phyloP scores from a whole-genome alignment of 2,888 invertebrate species.

The Cephus pulcher region DNA sequence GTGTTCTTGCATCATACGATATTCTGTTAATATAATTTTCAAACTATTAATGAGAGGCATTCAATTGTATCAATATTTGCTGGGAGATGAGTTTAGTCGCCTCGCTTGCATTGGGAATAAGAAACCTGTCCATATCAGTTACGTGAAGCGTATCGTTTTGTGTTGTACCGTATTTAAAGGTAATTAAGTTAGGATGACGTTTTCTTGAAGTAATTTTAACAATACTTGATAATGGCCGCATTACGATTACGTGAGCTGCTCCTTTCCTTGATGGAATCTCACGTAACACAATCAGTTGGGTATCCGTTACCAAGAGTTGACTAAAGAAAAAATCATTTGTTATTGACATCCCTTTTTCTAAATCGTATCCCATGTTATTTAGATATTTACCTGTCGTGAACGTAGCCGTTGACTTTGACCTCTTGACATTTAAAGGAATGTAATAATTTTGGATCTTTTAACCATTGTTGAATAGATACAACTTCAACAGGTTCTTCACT shows the following conservation, averaged over 20 bases:
- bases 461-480: constrained; percentile 83
- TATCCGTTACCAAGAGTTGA: constrained; percentile 85
- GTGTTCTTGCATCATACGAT: no score
- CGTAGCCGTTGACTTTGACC: constrained; percentile 88
- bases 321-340: constrained; percentile 67
- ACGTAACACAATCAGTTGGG: constrained; percentile 87
- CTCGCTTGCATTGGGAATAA: constrained; percentile 91
- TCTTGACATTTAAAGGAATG: constrained; percentile 93
- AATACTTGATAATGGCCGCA: constrained; percentile 89
- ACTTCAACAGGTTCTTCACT: constrained; percentile 80
- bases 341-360: neutral
- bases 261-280: constrained; percentile 82
- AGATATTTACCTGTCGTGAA: constrained; percentile 76
- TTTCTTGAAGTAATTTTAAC: constrained; percentile 98
- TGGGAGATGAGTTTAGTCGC: constrained; percentile 91
- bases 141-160: constrained; percentile 84
- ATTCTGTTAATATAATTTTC: neutral
- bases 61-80: constrained; percentile 80
- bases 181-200: constrained; percentile 94
- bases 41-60: constrained; percentile 32
- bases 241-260: constrained; percentile 86
- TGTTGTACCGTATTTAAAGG: constrained; percentile 93
- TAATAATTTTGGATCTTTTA: constrained; percentile 85
- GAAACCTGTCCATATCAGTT: constrained; percentile 91
- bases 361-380: neutral